These are phyloP conservation scores for Lepisosteus osseus DNA, from an alignment of 2,113 vertebrate genomes.

Conservation along the genomic window DNA sequence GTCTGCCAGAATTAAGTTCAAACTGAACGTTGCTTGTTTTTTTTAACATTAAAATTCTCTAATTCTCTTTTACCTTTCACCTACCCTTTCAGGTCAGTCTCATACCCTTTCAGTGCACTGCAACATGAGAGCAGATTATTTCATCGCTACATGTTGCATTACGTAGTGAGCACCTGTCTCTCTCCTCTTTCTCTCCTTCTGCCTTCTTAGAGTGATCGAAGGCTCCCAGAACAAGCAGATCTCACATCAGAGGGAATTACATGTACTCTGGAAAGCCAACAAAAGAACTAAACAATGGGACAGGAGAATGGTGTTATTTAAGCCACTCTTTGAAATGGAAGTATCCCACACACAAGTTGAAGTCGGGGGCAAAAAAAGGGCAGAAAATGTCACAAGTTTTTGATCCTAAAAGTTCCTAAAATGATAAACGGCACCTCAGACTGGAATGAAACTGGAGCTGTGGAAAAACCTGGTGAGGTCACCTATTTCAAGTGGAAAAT, in stretches of 20 bases:
- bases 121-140: slow-evolving; percentile 14
- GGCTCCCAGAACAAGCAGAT: slow-evolving; percentile 15
- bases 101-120: slow-evolving; percentile 14
- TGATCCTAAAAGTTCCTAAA: too few species aligned
- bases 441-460: background rate
- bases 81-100: background rate
- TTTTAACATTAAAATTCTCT: too few species aligned
- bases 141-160: slow-evolving; percentile 11
- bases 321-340: slow-evolving; percentile 29
- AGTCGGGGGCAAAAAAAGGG: background rate
- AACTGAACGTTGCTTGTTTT: too few species aligned
- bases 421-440: too few species aligned
- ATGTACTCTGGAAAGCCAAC: slow-evolving; percentile 17
- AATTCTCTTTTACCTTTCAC: background rate
- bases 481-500: background rate
- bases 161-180: slow-evolving; percentile 21
- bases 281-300: slow-evolving; percentile 23
- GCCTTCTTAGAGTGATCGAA: too few species aligned
- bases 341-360: slow-evolving; percentile 8
- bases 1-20: too few species aligned
- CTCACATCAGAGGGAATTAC: slow-evolving; percentile 24
- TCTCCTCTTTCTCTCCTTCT: slow-evolving; percentile 1
- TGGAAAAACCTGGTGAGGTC: background rate
- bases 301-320: slow-evolving; percentile 23
- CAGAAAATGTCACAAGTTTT: too few species aligned